Evolutionary conservation across 1,140 invertebrate genomes (phyloP), one percentile per base, ranked within the genome.

Genomic region (Cydia pomonella): DNA sequence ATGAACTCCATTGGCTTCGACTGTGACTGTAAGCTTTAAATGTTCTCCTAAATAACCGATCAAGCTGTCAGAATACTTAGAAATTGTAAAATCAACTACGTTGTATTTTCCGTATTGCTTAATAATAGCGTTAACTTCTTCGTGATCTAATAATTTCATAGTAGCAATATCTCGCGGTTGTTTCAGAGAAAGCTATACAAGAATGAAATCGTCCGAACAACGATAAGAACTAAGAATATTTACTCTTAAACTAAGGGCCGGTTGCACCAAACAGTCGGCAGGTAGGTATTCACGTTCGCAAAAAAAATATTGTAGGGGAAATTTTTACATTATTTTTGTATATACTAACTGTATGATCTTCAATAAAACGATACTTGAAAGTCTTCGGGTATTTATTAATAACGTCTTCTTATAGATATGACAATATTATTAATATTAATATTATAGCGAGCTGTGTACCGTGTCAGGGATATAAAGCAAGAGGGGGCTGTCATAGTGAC

Each of bases 1-100:
- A 1, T 53, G 63, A 12, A 16, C 64, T 66, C 74, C 81, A 21
- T 83, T 75, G 0, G 7, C n/a, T 74, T 82, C 73, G 23, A 83
- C 74, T 71, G 78, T 33, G 27, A 88, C 76, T 38, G 63, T 78
- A 38, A 92, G 73, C 53, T 81, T 87, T 18, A 91, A 77, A 80
- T 92, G 88, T 73, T 92, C 89, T 73, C 88, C 89, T 12, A 91
- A 78, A 75, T 88, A 88, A 18, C 90, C 90, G 16, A 88, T 76
- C 12, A 87, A 53, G 74, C 84, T 76, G 47, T 88, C 79, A 0
- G 84, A 78, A 77, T 87, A 86, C 0, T 85, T 77, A 25, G 79
- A 73, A 12, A 84, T 38, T 0, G 18, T 73, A 82, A 84, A 91
- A 73, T 84, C 77, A n/a, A 86, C 25, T 27, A 81, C 73, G 59